phyloP scores from a whole-genome alignment of 2,888 invertebrate genomes.

The Lysandra bellargus region DNA sequence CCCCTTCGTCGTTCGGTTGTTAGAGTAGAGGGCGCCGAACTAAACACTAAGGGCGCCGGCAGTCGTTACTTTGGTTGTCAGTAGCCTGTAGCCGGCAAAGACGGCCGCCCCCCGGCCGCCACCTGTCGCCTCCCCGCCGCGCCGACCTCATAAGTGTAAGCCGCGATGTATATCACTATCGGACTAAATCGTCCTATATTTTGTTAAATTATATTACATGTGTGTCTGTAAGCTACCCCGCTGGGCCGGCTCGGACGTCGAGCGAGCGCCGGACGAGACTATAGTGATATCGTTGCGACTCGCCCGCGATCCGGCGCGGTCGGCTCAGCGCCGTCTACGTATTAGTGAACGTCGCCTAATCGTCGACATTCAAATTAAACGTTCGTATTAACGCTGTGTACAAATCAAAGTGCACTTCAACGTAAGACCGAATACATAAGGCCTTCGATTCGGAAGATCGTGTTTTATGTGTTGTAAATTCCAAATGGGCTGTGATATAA shows the following conservation, averaged over 20 bases:
- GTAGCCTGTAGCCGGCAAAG: slow-evolving; percentile 48
- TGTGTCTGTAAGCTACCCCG: slow-evolving; percentile 67
- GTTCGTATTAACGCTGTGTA: slow-evolving; percentile 78
- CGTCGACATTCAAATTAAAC: slow-evolving; percentile 68
- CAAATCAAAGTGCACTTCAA: slow-evolving; percentile 80
- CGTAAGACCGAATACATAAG: slow-evolving; percentile 65
- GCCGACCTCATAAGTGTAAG: slow-evolving; percentile 65
- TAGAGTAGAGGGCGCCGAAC: slow-evolving; percentile 43
- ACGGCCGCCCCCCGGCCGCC: slow-evolving; percentile 46
- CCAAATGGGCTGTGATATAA: slow-evolving; percentile 91
- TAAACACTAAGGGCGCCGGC: slow-evolving; percentile 40
- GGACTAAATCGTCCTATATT: slow-evolving; percentile 75
- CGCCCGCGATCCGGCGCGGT: slow-evolving; percentile 54
- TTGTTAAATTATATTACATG: slow-evolving; percentile 77
- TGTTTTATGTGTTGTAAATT: slow-evolving; percentile 83
- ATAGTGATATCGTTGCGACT: neutral
- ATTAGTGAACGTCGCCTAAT: slow-evolving; percentile 62
- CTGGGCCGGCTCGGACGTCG: slow-evolving; percentile 57
- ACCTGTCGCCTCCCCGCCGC: slow-evolving; percentile 73
- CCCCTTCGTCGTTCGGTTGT: slow-evolving; percentile 45
- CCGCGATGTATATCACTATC: slow-evolving; percentile 68
- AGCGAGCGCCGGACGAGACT: slow-evolving; percentile 32
- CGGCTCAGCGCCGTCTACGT: slow-evolving; percentile 61
- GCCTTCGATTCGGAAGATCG: slow-evolving; percentile 73
- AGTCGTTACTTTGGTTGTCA: slow-evolving; percentile 43